Conservation (phyloP, 2,113 vertebrate species). For the Phaethornis superciliosus region DNA sequence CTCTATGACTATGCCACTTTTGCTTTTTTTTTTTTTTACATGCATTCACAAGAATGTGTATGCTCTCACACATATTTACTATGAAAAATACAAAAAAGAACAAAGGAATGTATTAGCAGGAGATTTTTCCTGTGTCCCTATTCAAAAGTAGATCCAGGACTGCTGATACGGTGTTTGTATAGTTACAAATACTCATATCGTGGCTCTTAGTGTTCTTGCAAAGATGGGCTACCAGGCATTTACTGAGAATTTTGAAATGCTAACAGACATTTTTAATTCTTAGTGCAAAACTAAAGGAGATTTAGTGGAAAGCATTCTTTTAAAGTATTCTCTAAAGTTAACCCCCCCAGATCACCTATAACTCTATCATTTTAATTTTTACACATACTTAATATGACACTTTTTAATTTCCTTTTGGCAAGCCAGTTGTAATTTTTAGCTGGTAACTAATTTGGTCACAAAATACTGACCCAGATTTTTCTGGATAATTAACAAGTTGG, state of each 20-base stretch:
- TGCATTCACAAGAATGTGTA: background rate
- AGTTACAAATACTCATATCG: background rate
- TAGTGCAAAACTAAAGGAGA: background rate
- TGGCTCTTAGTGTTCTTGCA: background rate
- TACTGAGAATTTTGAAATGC: background rate
- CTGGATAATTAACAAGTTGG: conserved; percentile 55
- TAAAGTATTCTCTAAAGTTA: background rate
- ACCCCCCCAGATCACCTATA: background rate
- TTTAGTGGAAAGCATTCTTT: background rate
- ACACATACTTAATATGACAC: background rate
- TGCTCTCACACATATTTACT: rapidly evolving
- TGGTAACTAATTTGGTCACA: conserved; percentile 51
- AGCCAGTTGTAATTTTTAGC: conserved; percentile 32
- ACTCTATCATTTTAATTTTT: conserved; percentile 34
- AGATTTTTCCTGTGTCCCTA: background rate
- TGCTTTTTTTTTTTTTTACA: no score
- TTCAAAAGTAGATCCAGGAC: rapidly evolving
- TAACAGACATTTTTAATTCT: background rate
- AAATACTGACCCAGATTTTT: conserved; percentile 65
- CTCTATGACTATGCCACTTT: background rate
- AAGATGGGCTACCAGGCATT: background rate
- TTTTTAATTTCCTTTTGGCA: conserved; percentile 59
- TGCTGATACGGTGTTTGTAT: background rate
- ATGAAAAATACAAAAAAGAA: background rate
- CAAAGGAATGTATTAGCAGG: background rate